These are phyloP conservation scores for Ischnura elegans DNA, from an alignment of 2,888 invertebrate genomes.

Conservation along the genomic window DNA sequence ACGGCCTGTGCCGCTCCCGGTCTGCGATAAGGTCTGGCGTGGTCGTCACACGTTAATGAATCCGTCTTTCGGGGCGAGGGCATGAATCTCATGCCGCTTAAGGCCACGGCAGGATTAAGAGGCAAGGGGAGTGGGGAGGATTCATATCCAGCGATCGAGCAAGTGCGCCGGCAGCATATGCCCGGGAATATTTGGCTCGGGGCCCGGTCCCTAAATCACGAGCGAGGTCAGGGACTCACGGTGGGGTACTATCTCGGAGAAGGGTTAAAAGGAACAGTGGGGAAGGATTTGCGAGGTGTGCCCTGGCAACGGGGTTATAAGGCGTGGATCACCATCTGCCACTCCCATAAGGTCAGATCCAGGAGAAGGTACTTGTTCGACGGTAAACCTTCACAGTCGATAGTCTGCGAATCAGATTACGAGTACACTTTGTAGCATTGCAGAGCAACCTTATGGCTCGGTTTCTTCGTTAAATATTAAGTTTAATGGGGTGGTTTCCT, in stretches of 20 bases:
- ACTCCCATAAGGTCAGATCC: not conserved
- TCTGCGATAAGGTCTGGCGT: not conserved
- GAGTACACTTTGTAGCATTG: too few relatives aligned
- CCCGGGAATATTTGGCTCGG: not conserved
- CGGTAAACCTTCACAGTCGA: too few relatives aligned
- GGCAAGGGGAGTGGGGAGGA: not conserved
- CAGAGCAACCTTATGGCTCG: too few relatives aligned
- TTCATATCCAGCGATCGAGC: not conserved
- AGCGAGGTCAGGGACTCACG: conserved; percentile 25
- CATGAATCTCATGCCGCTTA: not conserved
- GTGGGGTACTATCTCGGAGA: not conserved
- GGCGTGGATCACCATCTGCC: not conserved
- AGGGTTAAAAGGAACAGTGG: not conserved
- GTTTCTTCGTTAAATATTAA: too few relatives aligned
- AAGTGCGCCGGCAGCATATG: conserved; percentile 4
- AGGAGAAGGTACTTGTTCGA: too few relatives aligned
- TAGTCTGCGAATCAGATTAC: too few relatives aligned
- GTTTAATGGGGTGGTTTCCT: too few relatives aligned
- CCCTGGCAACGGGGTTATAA: not conserved
- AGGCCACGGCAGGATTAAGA: not conserved
- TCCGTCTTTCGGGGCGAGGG: not conserved
- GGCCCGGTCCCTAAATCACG: not conserved
- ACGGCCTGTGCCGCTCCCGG: not conserved
- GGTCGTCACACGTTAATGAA: not conserved
- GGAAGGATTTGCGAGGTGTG: not conserved